Evolutionary conservation across 2,888 invertebrate species (phyloP), one percentile per base, ranked within the genome.

Genomic region (Creontiades dilutus): DNA sequence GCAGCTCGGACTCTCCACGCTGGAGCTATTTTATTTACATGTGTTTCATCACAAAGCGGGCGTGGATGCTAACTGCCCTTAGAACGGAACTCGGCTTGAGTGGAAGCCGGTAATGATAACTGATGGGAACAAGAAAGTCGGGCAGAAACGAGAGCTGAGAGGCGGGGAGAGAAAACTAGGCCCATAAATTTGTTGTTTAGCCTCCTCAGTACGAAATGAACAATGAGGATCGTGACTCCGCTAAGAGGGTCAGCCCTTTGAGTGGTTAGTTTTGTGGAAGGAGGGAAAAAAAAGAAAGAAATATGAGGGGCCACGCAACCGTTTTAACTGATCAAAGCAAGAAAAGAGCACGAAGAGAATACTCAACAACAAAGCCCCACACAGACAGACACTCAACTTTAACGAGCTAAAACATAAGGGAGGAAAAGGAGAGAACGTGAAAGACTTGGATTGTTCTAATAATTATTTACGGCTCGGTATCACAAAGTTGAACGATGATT

Each of bases 111-210:
- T 81, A 81, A 81, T 81, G 81, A 81, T 81, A 81, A 81, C 47
- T 48, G 13, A 81, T 81, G 81, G 19, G 47, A 47, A 46, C 46
- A 48, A 48, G 46, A 48, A 46, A 81, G 81, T 46, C 28, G 47
- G 19, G 19, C 37, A 12, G 80, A n/a, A 13, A n/a, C 2, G 13
- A 46, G 7, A 14, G 16, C 47, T n/a, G 13, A 4, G n/a, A n/a
- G 27, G 16, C 28, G 16, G 48, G n/a, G 46, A 27, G n/a, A n/a
- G 46, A 47, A 19, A 47, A 47, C 19, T 81, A 47, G 47, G 47
- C 37, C 47, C 81, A 81, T 81, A 81, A 81, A 81, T 81, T 81
- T 23, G 47, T 81, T 81, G 81, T 48, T 81, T 23, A 81, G 37
- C 37, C 47, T 23, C 16, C 47, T 46, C 81, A 23, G 48, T 81